These are phyloP conservation scores for Cantharis rustica DNA, from an alignment of 2,888 invertebrate species.

Conservation along the genomic window DNA sequence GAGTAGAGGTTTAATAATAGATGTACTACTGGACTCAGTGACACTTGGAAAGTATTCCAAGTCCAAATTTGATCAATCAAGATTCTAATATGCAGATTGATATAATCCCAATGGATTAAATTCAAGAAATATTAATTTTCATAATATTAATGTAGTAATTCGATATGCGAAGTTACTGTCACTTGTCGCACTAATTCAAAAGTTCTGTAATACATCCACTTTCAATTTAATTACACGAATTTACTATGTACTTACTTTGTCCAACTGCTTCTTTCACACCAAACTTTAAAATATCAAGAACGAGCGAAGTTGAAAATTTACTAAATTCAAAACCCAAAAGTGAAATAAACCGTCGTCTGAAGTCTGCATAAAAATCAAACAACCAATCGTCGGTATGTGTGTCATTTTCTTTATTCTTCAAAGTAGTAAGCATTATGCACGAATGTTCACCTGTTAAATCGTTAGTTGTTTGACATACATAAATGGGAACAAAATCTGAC, in stretches of 20 bases:
- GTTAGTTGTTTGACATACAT: conserved; percentile 89
- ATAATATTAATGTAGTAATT: too few species aligned
- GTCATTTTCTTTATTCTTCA: conserved; percentile 57
- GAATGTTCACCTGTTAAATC: conserved; percentile 97
- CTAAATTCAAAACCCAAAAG: conserved; percentile 78
- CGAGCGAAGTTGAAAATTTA: conserved; percentile 74
- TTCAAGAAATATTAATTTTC: too few species aligned
- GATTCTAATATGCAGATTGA: too few species aligned
- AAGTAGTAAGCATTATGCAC: conserved; percentile 90
- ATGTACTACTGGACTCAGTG: too few species aligned
- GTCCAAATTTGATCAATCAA: background rate
- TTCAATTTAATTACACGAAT: background rate
- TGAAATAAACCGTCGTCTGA: conserved; percentile 77
- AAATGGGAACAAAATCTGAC: conserved; percentile 82
- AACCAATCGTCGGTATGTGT: conserved; percentile 67
- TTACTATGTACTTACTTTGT: conserved; percentile 54
- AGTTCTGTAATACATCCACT: too few species aligned
- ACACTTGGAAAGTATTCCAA: too few species aligned
- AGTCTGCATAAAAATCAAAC: conserved; percentile 82
- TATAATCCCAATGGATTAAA: too few species aligned
- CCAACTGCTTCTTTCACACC: conserved; percentile 60
- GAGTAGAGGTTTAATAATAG: too few species aligned
- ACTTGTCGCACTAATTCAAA: too few species aligned
- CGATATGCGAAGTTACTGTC: too few species aligned
- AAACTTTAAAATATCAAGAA: conserved; percentile 64